Conservation (phyloP, 2,113 vertebrate genomes). For the Neodon shergylaensis region DNA sequence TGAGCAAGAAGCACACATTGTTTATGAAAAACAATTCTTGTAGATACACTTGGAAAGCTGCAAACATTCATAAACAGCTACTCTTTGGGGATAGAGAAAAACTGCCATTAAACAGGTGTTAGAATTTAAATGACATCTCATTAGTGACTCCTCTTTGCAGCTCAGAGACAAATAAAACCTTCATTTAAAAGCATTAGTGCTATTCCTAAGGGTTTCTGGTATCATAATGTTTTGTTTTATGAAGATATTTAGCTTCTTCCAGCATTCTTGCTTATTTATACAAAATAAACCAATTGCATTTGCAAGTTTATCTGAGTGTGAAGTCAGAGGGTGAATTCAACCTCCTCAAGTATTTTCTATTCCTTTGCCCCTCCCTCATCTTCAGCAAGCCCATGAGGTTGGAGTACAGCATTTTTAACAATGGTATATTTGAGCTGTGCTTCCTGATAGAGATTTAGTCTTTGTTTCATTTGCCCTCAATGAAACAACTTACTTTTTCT, state of each 20-base stretch:
- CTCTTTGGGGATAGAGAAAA: conserved; percentile 89
- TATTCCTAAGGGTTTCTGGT: conserved; percentile 87
- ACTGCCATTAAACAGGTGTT: conserved; percentile 92
- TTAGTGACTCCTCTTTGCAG: conserved; percentile 88
- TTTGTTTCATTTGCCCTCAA: neutral
- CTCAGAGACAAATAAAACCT: conserved; percentile 89
- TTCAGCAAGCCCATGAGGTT: conserved; percentile 2
- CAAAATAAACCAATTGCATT: conserved; percentile 81
- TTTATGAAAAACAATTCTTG: conserved; percentile 88
- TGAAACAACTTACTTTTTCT: conserved; percentile 47
- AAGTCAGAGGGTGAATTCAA: conserved; percentile 73
- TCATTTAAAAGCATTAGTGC: conserved; percentile 89
- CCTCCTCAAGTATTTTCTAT: conserved; percentile 41
- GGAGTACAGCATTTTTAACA: neutral
- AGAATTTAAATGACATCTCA: conserved; percentile 91
- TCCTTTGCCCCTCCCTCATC: neutral
- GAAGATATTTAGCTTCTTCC: conserved; percentile 85
- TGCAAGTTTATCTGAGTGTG: conserved; percentile 78
- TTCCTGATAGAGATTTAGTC: neutral
- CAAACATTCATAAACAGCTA: conserved; percentile 89
- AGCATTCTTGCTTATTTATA: conserved; percentile 84
- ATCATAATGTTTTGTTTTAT: conserved; percentile 89
- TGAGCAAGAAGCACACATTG: conserved; percentile 79
- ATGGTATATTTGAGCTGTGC: neutral
- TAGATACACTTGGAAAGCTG: conserved; percentile 86